phyloP scores from a whole-genome alignment of 2,113 vertebrate species.

The Cyanocitta stelleri region DNA sequence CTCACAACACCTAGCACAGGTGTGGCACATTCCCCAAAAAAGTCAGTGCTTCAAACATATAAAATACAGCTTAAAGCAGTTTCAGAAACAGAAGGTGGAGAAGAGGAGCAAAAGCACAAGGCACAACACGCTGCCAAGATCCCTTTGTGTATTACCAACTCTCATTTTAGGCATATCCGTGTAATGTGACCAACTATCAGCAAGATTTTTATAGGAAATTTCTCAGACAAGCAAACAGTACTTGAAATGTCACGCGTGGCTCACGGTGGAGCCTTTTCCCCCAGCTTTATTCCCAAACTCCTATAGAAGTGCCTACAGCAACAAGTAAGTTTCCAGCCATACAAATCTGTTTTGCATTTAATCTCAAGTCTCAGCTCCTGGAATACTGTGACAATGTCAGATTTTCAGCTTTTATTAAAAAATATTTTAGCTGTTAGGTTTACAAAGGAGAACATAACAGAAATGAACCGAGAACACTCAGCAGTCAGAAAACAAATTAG shows the following conservation, averaged over 20 bases:
- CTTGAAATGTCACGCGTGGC: not conserved
- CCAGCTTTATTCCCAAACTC: not conserved
- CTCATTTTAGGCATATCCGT: not conserved
- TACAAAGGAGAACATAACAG: not conserved
- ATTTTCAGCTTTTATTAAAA: not conserved
- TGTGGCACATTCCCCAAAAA: not conserved
- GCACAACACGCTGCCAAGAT: not conserved
- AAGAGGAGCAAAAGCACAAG: not conserved
- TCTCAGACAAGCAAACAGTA: not conserved
- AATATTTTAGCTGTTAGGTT: not conserved
- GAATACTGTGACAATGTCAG: not conserved
- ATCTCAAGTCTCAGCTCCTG: not conserved
- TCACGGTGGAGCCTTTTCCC: not conserved
- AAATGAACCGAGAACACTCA: not conserved
- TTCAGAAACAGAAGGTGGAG: not conserved
- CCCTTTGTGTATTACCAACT: not conserved
- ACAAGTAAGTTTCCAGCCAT: not conserved
- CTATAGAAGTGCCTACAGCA: not conserved
- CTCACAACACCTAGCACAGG: not conserved
- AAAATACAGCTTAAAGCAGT: not conserved
- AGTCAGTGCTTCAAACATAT: not conserved
- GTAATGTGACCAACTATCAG: not conserved
- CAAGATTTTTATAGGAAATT: not conserved
- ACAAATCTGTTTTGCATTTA: not conserved
- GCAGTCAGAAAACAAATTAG: not conserved